These are phyloP conservation scores for Bradypodion pumilum DNA, from an alignment of 2,797 vertebrate genomes.

Conservation along the genomic window DNA sequence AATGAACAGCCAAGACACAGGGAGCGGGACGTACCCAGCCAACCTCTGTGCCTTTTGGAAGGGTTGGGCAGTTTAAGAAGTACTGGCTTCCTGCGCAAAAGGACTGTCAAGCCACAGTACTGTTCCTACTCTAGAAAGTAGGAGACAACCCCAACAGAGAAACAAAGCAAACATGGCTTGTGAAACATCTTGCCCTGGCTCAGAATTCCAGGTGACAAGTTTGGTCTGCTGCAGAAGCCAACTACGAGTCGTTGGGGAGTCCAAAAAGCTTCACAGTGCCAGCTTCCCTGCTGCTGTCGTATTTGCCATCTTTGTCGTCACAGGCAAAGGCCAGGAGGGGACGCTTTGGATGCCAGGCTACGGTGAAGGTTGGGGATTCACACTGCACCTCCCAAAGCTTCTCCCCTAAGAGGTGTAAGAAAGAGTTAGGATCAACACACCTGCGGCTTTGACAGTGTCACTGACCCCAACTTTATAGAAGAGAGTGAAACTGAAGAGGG, in stretches of 20 bases:
- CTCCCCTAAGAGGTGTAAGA: slow-evolving; percentile 82
- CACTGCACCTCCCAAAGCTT: slow-evolving; percentile 99
- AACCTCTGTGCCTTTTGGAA: background rate
- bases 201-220: background rate
- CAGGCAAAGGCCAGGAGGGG: slow-evolving; percentile 95
- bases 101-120: background rate
- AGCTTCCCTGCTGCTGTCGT: slow-evolving; percentile 94
- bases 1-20: rapidly evolving
- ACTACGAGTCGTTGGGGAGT: slow-evolving; percentile 92
- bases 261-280: slow-evolving; percentile 97
- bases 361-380: slow-evolving; percentile 96
- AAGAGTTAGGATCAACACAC: background rate
- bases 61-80: slow-evolving; percentile 2
- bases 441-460: background rate
- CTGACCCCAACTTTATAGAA: background rate
- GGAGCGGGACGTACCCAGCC: background rate
- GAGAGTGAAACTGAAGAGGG: background rate
- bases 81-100: rapidly evolving
- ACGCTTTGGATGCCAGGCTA: slow-evolving; percentile 97
- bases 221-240: background rate
- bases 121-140: background rate
- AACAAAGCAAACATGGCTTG: background rate
- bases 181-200: background rate
- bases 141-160: background rate
- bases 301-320: slow-evolving; percentile 98